A percentile compares a stretch with the other conserved stretches of the same genome.
These are phyloP conservation scores for Trididemnum nubilum DNA, from an alignment of 23 tunicate genomes.

Conservation along the genomic window DNA sequence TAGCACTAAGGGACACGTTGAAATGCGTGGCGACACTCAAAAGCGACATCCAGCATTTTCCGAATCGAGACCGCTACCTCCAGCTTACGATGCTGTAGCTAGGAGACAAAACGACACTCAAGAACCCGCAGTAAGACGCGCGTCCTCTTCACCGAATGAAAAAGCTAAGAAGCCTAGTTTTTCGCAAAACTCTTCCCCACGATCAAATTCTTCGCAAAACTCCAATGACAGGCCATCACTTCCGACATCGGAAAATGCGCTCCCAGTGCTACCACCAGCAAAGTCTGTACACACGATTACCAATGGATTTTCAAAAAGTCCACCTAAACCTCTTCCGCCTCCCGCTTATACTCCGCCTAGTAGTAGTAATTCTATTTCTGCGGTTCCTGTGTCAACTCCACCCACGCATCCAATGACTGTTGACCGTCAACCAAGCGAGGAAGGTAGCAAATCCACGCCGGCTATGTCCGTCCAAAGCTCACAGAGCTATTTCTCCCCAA, in stretches of 20 bases:
- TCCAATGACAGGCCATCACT: not conserved
- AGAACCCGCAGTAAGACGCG: not conserved
- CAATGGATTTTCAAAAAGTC: slow-evolving; percentile 8
- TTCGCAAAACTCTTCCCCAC: not conserved
- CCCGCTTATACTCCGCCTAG: slow-evolving; percentile 27
- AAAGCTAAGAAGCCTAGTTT: not conserved
- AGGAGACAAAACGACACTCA: not conserved
- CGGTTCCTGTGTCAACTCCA: not conserved
- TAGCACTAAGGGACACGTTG: not conserved
- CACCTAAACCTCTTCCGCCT: slow-evolving; percentile 21
- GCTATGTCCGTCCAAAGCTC: slow-evolving; percentile 4
- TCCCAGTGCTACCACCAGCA: not conserved
- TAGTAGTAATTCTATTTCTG: not conserved
- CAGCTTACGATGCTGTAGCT: slow-evolving; percentile 8
- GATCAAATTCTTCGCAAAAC: not conserved
- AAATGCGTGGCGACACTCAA: not conserved
- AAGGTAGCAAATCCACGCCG: not conserved
- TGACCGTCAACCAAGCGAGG: slow-evolving; percentile 13
- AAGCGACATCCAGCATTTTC: not conserved
- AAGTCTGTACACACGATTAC: not conserved
- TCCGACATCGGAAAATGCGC: not conserved
- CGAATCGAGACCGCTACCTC: slow-evolving; percentile 3
- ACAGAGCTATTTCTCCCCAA: not conserved
- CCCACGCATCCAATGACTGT: not conserved
- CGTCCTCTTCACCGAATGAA: not conserved